A percentile compares a stretch with the other conserved stretches of the same genome.
Evolutionary conservation across 2,797 vertebrate species (phyloP).

Genomic region (Tamandua tetradactyla): DNA sequence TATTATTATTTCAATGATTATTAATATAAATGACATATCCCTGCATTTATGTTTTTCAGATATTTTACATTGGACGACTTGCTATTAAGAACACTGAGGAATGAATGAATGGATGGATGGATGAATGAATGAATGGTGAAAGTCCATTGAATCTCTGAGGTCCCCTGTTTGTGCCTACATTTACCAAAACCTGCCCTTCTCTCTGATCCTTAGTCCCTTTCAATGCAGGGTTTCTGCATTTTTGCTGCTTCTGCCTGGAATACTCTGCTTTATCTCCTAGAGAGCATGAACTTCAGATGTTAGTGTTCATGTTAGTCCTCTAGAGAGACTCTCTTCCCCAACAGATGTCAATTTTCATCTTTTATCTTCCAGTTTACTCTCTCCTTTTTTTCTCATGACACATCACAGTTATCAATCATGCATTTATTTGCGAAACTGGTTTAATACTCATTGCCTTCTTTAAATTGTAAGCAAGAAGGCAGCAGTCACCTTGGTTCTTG

Average conservation of each 20-base stretch:
- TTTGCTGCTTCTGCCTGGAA: background rate
- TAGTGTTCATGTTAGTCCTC: background rate
- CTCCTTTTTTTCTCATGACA: background rate
- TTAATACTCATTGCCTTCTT: background rate
- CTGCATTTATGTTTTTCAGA: background rate
- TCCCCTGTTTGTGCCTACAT: background rate
- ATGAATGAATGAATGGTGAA: background rate
- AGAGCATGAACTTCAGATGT: background rate
- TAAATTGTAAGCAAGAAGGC: background rate
- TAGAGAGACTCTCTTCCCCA: background rate
- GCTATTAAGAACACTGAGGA: background rate
- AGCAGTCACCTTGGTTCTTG: background rate
- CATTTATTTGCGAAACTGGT: background rate
- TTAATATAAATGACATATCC: background rate
- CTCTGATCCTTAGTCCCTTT: background rate
- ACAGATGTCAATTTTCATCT: too few species aligned
- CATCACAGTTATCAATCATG: background rate
- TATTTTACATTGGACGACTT: background rate
- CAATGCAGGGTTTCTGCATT: background rate
- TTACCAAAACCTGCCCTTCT: too few species aligned
- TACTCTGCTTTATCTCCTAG: background rate
- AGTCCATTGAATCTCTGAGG: background rate
- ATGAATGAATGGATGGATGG: background rate
- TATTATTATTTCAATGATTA: background rate
- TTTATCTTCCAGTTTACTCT: background rate